Conservation (phyloP, 2,888 invertebrate species). For the Arctia plantaginis region DNA sequence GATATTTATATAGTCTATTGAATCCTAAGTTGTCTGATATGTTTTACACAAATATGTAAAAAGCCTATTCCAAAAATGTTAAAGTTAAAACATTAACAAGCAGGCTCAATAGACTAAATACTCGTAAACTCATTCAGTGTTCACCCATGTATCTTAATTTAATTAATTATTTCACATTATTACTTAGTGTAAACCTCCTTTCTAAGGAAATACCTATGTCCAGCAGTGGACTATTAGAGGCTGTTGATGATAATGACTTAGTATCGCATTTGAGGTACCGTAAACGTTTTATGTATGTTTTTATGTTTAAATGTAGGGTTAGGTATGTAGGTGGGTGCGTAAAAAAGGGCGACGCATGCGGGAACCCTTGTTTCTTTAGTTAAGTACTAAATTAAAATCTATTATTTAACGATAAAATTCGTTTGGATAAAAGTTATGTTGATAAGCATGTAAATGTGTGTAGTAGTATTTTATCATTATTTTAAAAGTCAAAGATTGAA, state of each 20-base stretch:
- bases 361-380: not conserved
- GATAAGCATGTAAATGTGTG: not conserved
- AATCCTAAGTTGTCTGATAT: no score
- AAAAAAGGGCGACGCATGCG: not conserved
- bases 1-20: no score
- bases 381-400: no score
- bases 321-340: not conserved
- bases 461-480: not conserved
- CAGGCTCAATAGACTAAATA: no score
- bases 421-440: not conserved
- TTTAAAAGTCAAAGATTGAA: conserved; percentile 51
- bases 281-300: not conserved
- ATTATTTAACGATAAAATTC: no score
- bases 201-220: no score
- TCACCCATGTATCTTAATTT: not conserved
- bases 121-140: not conserved
- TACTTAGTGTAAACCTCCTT: no score
- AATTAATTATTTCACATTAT: not conserved
- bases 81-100: not conserved
- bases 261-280: not conserved
- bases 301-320: not conserved
- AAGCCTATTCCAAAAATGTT: no score
- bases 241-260: no score
- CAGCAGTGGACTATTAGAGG: no score
- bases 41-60: no score